phyloP scores from a whole-genome alignment of 2,113 vertebrate genomes.

The Oriolus oriolus region DNA sequence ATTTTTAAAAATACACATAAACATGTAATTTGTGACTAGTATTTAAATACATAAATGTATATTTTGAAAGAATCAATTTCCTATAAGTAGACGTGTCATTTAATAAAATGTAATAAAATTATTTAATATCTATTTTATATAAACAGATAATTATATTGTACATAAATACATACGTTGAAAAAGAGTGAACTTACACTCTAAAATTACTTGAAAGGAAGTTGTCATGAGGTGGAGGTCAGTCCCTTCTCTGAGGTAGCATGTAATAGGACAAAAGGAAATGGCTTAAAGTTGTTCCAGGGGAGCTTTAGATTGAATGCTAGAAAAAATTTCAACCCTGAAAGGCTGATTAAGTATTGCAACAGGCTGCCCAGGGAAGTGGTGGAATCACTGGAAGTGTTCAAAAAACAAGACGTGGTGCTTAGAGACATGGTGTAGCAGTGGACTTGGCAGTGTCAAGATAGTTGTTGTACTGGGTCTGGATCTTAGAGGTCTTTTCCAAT shows the following conservation, averaged over 20 bases:
- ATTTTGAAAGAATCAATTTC: background rate
- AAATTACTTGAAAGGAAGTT: background rate
- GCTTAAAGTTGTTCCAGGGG: background rate
- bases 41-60: background rate
- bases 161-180: background rate
- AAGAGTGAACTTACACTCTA: background rate
- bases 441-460: background rate
- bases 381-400: background rate
- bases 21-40: background rate
- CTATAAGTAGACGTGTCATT: background rate
- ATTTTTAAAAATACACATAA: background rate
- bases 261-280: background rate
- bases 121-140: background rate
- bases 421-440: background rate
- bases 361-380: background rate
- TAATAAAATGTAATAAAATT: background rate
- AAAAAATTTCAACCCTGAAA: background rate
- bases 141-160: background rate
- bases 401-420: background rate
- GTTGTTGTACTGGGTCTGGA: background rate
- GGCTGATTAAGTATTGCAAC: background rate
- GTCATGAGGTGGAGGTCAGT: background rate
- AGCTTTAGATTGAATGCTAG: background rate
- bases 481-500: background rate
- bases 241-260: background rate